Evolutionary conservation across 2,797 vertebrate species (phyloP), one percentile per base, ranked within the genome.

Genomic region (Channallabes apus): DNA sequence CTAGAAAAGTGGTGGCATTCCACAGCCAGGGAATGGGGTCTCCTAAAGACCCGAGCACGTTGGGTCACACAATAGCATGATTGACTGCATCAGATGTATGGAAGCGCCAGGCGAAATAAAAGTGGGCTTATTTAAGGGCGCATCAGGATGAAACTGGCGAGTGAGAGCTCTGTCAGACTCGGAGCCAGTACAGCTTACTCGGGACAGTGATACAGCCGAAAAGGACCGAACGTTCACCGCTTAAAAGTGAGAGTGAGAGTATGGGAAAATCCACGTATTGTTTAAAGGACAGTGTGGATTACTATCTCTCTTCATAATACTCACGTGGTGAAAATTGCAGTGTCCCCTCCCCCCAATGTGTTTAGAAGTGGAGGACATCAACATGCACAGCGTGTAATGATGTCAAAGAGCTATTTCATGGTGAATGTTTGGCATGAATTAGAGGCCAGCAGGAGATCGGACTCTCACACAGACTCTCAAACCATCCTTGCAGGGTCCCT

Each of bases 391-490:
- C 87, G 87, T 91, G 90, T 89, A 89, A 89, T 91, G 89, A 90
- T 90, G 90, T 89, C 87, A 88, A 89, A 90, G 89, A 91, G 88
- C 89, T 91, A 90, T 91, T 91, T 91, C 90, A 90, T 90, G 91
- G 89, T 89, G 90, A 90, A 88, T 87, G 86, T 89, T 91, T 91
- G 90, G 89, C 91, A 90, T 91, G 90, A 92, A 92, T 91, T 91
- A 92, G 90, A 88, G 88, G 86, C 90, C 91, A 90, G 91, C 90
- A 76, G 91, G 91, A 89, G 91, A 83, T 87, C 82, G 80, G 83
- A 87, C 86, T 87, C 86, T 90, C 87, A 87, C 88, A 85, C 90
- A 86, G 87, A 86, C 85, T 87, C 86, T 81, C 86, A 84, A 80
- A 73, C 76, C 80, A 84, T 83, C 83, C 86, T 86, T 68, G 82